Evolutionary conservation across 30 jellyfish, hydroid and myxozoan genomes (phyloP), one percentile per base, ranked within the genome.

Genomic region (Turritopsis dohrnii): DNA sequence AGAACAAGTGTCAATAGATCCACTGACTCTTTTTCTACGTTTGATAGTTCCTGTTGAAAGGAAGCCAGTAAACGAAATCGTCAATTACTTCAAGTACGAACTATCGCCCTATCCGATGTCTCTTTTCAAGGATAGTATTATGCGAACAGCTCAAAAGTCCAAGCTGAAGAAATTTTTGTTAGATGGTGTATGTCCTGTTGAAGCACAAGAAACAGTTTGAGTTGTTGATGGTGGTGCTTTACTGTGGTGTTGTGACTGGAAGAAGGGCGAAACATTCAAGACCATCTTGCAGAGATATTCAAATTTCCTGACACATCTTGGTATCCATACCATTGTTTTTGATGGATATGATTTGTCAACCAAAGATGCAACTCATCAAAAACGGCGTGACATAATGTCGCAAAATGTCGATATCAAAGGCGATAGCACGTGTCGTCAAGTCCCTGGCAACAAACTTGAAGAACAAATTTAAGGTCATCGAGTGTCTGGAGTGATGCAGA

Each of bases 1-100:
- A 22, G 83, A 65, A 79, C 86, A 0, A 53, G 86, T n/a, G 90
- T 89, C 16, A 93, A 92, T 31, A 89, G 87, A 7, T 74, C 83
- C 94, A 83, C 85, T 20, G 92, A 80, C 88, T 72, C 85, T 30
- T 80, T 69, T 74, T 71, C 82, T 20, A 72, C 81, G 88, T 82
- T 26, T 76, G 80, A 76, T 76, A 24, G 84, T 76, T 27, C 77
- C 29, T 29, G 84, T 76, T 27, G 84, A 31, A 29, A 24, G 79
- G 29, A 76, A 76, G 26, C 77, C 84, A 18, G 84, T 20, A 29
- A 76, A 76, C 18, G 84, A 76, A 76, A 76, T 76, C 79, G 84
- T 25, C 18, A 79, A 76, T 20, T 76, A 76, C 79, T 76, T 80
- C 52, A 52, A 21, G 16, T 80, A 80, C 87, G 87, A 76, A 29